Conservation (phyloP, 2,888 invertebrate genomes). For the Drosophila setosimentum region DNA sequence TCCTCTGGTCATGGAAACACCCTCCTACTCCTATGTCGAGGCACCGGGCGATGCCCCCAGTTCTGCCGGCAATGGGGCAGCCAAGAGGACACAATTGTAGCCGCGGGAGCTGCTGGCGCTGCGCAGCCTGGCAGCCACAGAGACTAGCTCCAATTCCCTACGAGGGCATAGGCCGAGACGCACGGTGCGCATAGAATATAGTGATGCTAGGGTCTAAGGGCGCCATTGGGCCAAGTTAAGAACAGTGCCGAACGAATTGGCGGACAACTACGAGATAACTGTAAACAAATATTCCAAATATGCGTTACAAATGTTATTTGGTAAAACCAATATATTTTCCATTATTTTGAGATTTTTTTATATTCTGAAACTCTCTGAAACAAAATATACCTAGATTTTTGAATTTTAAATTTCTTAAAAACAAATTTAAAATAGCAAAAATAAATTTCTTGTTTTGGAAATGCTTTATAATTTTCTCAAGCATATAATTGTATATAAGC, state of each 20-base stretch:
- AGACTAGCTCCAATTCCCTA: constrained; percentile 33
- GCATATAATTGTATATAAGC: background rate
- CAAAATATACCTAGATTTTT: background rate
- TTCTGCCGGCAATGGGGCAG: constrained; percentile 26
- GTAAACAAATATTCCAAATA: background rate
- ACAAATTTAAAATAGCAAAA: background rate
- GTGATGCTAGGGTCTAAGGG: constrained; percentile 64
- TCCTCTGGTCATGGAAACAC: constrained; percentile 85
- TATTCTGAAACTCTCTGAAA: background rate
- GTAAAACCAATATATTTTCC: constrained; percentile 46
- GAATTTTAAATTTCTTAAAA: background rate
- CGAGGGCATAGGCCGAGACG: constrained; percentile 66
- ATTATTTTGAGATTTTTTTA: background rate
- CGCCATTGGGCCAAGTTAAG: background rate
- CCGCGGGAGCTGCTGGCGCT: constrained; percentile 66
- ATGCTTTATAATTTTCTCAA: background rate
- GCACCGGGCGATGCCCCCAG: constrained; percentile 33
- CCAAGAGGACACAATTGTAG: constrained; percentile 80
- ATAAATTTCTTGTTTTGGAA: background rate
- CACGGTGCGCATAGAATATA: constrained; percentile 73
- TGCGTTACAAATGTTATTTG: constrained; percentile 20
- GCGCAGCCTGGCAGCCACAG: constrained; percentile 54
- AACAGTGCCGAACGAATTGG: background rate
- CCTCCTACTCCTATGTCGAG: constrained; percentile 81
- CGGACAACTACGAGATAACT: constrained; percentile 5